phyloP scores from a whole-genome alignment of 1,140 invertebrate species.

The Hypothenemus hampei region DNA sequence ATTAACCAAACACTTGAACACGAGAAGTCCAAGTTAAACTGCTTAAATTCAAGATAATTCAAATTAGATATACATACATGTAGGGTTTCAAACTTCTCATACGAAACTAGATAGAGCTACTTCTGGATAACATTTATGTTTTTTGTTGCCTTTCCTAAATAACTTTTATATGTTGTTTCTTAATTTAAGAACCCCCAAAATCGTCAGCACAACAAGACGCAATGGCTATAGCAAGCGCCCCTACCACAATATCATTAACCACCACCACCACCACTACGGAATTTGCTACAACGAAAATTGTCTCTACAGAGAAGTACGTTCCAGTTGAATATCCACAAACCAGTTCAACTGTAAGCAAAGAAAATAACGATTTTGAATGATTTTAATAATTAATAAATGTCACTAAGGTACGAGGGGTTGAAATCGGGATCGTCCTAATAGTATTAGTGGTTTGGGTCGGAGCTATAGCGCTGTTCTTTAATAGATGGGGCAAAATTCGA shows the following conservation, averaged over 20 bases:
- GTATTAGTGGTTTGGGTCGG: constrained; percentile 83
- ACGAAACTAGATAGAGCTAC: no score
- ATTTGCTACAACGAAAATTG: constrained; percentile 27
- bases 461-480: constrained; percentile 85
- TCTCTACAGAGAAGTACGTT: constrained; percentile 43
- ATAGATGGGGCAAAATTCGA: constrained; percentile 87
- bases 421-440: constrained; percentile 80
- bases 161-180: not conserved
- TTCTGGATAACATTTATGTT: constrained; percentile 7
- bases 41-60: no score
- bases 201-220: constrained; percentile 66
- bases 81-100: no score
- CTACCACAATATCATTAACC: not conserved
- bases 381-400: not conserved
- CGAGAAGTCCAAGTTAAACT: no score
- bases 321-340: constrained; percentile 45
- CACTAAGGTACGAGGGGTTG: constrained; percentile 67
- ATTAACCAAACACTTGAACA: no score
- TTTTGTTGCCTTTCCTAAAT: not conserved
- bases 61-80: no score
- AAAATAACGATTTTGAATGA: no score
- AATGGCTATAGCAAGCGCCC: constrained; percentile 47
- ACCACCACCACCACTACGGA: constrained; percentile 23
- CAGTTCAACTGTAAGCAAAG: constrained; percentile 53
- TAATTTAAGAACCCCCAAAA: constrained; percentile 59